Conservation (phyloP, 2,888 invertebrate species). For the Lordiphosa andalusiaca region DNA sequence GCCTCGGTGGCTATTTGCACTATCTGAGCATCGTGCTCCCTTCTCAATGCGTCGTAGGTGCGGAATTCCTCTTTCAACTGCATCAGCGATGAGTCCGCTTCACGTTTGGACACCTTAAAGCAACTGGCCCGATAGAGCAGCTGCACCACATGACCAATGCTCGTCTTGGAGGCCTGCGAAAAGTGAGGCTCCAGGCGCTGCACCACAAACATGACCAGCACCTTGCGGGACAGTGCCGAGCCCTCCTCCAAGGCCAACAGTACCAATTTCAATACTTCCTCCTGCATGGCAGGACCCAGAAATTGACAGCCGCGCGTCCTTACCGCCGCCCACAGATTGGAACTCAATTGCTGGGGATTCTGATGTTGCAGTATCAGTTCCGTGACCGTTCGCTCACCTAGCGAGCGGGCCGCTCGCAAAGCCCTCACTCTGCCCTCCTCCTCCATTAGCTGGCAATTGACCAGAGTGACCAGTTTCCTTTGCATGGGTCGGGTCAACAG, state of each 20-base stretch:
- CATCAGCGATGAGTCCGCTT: constrained; percentile 98
- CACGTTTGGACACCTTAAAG: constrained; percentile 98
- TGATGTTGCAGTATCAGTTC: constrained; percentile 97
- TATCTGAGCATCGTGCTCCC: constrained; percentile 99
- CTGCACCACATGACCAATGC: constrained; percentile 99
- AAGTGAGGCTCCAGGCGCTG: constrained; percentile 97
- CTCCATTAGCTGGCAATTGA: constrained; percentile 95
- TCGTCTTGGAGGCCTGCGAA: constrained; percentile 98
- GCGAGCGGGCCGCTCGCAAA: constrained; percentile 91
- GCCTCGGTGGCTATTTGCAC: constrained; percentile 99
- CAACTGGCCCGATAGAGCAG: constrained; percentile 98
- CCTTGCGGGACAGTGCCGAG: constrained; percentile 94
- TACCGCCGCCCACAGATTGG: constrained; percentile 98
- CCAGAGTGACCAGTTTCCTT: constrained; percentile 93
- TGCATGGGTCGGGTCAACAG: constrained; percentile 95
- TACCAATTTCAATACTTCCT: constrained; percentile 97
- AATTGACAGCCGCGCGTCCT: constrained; percentile 98
- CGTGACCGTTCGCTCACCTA: constrained; percentile 96
- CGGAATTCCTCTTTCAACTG: constrained; percentile 98
- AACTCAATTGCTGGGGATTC: constrained; percentile 95
- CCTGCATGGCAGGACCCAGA: constrained; percentile 99
- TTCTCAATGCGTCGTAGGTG: constrained; percentile 93
- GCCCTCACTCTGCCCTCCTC: constrained; percentile 91
- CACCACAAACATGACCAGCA: constrained; percentile 98
- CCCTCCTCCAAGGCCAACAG: constrained; percentile 96